Conservation (phyloP, 1,140 invertebrate genomes). For the Pararge aegeria region DNA sequence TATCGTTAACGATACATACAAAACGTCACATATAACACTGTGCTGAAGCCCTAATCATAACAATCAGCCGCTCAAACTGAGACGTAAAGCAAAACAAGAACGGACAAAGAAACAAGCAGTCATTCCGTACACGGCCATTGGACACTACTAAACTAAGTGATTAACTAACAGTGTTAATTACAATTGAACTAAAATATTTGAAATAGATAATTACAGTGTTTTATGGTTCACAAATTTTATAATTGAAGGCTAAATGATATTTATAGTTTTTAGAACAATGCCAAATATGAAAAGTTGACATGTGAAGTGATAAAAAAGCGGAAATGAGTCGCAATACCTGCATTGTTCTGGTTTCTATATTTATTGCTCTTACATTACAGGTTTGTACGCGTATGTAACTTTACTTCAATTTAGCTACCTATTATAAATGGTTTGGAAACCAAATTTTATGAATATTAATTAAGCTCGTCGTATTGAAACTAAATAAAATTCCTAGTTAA, state of each 20-base stretch:
- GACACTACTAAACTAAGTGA: constrained; percentile 17
- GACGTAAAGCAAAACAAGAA: constrained; percentile 47
- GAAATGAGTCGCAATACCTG: constrained; percentile 56
- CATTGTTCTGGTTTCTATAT: constrained; percentile 41
- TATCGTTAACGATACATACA: too few relatives aligned
- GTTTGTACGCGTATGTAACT: constrained; percentile 31
- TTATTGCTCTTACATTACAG: constrained; percentile 53
- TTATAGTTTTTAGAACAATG: constrained; percentile 7
- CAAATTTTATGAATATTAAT: too few relatives aligned
- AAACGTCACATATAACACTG: constrained; percentile 1
- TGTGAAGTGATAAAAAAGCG: constrained; percentile 19
- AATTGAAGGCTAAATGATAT: background rate
- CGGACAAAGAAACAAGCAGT: constrained; percentile 37
- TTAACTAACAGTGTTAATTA: background rate
- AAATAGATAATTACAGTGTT: too few relatives aligned
- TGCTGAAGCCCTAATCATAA: constrained; percentile 42
- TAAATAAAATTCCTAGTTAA: too few relatives aligned
- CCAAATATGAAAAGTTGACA: constrained; percentile 20
- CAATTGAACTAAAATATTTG: background rate
- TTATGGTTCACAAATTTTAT: too few relatives aligned
- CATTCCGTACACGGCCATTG: constrained; percentile 33
- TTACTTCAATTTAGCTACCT: background rate
- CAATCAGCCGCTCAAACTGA: constrained; percentile 34
- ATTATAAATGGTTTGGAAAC: background rate
- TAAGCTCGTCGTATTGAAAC: too few relatives aligned